Conservation (phyloP, 2,888 invertebrate species). For the Clepsis dumicolana region DNA sequence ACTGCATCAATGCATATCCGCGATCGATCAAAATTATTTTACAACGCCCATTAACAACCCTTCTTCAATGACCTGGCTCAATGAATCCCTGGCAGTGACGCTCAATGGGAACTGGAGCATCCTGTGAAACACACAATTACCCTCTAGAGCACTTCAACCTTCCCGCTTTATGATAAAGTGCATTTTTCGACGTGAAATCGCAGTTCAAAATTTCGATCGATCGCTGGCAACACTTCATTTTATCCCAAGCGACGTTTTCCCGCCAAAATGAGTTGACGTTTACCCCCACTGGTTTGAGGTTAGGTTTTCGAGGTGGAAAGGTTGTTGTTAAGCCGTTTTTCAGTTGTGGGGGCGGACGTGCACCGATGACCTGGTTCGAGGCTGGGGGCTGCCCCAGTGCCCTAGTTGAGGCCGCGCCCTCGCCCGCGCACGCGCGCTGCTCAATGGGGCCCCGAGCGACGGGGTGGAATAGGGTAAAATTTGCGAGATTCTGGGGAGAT, state of each 20-base stretch:
- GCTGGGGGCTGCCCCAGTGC: conserved; percentile 76
- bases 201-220: conserved; percentile 25
- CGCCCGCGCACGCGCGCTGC: conserved; percentile 68
- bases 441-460: conserved; percentile 47
- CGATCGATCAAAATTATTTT: conserved; percentile 4
- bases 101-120: conserved; percentile 37
- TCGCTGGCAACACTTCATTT: background rate
- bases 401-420: conserved; percentile 63
- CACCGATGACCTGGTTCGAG: conserved; percentile 65
- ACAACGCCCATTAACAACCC: conserved; percentile 4
- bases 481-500: conserved; percentile 18
- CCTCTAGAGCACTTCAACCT: conserved; percentile 7
- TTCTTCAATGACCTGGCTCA: conserved; percentile 14
- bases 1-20: background rate
- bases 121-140: background rate
- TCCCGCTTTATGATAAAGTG: conserved; percentile 7
- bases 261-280: background rate
- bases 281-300: background rate
- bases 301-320: background rate
- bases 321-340: conserved; percentile 16
- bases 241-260: background rate
- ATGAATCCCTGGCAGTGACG: conserved; percentile 18
- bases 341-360: conserved; percentile 10
- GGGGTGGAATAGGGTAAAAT: conserved; percentile 38
- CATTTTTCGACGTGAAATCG: conserved; percentile 8